Evolutionary conservation across 2,113 vertebrate species (phyloP), one percentile per base, ranked within the genome.

Genomic region (Chauna torquata): DNA sequence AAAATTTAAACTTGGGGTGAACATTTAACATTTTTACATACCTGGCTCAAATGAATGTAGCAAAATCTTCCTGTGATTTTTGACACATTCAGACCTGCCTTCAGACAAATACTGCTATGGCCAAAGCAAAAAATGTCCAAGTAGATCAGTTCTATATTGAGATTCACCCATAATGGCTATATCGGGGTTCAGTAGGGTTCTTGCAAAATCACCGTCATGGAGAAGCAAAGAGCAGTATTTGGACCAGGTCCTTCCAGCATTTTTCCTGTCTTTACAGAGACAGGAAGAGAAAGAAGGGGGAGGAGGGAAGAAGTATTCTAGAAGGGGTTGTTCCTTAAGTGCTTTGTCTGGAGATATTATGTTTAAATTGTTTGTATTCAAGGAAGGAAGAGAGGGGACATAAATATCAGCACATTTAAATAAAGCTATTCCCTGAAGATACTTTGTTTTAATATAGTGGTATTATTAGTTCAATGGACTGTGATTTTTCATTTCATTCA

Each of bases 311-410:
- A 80, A 47, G 22, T 66, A 55, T 81, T 86, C 38, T 82, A 55
- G 32, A 86, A 28, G 7, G 22, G 6, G 10, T 36, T 94, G 65
- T 85, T 94, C 70, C 34, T 85, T 69, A 69, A 76, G 76, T 75
- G 47, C 47, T 85, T 72, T 91, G 20, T 96, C 75, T 90, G 42
- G 50, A 80, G 40, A 72, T 71, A 86, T 2, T 95, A 55, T 16
- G 15, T 82, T 95, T 77, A 72, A 91, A 58, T 47, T 81, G n/a
- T 71, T 97, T 97, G 79, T 90, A 91, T 93, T 95, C 61, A 82
- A 85, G 94, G 94, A 95, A 96, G 94, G 81, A 94, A 96, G 82
- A 86, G 79, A 82, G 32, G 34, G 57, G 57, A 91, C 66, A 36
- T 90, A 93, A 90, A 94, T 92, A 91, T 34, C 81, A 90, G 71